Evolutionary conservation across 1,140 invertebrate species (phyloP), one percentile per base, ranked within the genome.

Genomic region (Pogonomyrmex californicus): DNA sequence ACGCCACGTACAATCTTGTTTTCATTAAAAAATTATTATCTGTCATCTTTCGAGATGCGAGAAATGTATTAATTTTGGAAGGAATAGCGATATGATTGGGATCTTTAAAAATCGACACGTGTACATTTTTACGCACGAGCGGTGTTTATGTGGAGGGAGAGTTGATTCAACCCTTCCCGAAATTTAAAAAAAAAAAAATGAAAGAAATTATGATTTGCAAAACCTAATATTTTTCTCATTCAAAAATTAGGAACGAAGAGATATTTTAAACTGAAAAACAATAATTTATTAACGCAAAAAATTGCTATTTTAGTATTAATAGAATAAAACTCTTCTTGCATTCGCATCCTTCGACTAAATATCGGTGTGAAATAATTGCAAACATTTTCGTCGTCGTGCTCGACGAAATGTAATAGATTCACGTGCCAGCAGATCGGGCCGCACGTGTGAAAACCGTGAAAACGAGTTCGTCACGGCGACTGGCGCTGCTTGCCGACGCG

Each of bases 371-470:
- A 41, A 30, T 66, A 79, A 79, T 79, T 54, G 78, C 49, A 6
- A 56, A 36, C 63, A 70, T 68, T 56, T 58, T 54, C 49, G 23
- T 14, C 47, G 54, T 41, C 71, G 49, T 17, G 68, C 41, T 44
- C 47, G n/a, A 2, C 23, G 41, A 36, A 36, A 79, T 4, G 44
- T 38, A 58, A 47, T 17, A 12, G 41, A 33, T 10, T 73, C 56
- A 73, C 79, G 54, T 63, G 70, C 47, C 30, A 12, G 12, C 41
- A 10, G 44, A 71, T 30, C 41, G 49, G 75, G 86, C 78, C 63
- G 78, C 41, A 10, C 30, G 56, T 63, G 83, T 49, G 49, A 86
- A 88, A 88, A 51, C 33, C 38, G 54, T 60, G 68, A 66, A 79
- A 81, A 79, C 51, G 41, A 81, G 63, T 58, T 49, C 63, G 78